Conservation (phyloP, 2,797 vertebrate genomes). For the Enteromius unitaeniatus region DNA sequence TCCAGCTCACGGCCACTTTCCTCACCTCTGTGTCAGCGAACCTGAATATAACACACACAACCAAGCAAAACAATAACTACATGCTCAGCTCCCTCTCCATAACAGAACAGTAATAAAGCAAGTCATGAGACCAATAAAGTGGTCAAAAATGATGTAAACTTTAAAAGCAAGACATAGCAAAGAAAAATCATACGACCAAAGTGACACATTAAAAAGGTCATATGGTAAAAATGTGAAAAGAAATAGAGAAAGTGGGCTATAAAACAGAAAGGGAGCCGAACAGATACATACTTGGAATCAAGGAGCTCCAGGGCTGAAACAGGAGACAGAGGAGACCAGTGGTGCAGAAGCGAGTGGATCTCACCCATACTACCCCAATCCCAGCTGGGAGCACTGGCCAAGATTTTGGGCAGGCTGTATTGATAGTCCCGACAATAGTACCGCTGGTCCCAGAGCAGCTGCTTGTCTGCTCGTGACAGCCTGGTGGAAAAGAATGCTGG, state of each 20-base stretch:
- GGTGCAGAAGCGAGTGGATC: constrained; percentile 88
- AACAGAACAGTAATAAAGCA: constrained; percentile 11
- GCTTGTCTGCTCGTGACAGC: constrained; percentile 89
- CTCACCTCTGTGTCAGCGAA: constrained; percentile 95
- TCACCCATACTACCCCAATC: constrained; percentile 90
- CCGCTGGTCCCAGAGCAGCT: constrained; percentile 93
- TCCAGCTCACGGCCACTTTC: constrained; percentile 88
- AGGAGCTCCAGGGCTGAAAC: constrained; percentile 92
- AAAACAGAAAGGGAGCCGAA: not conserved
- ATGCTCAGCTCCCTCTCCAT: not conserved
- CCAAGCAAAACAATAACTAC: constrained; percentile 1
- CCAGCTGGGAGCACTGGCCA: constrained; percentile 93
- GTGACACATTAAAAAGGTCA: constrained; percentile 32
- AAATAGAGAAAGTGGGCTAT: not conserved
- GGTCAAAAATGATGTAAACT: not conserved
- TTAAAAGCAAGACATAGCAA: not conserved
- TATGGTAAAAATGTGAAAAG: not conserved
- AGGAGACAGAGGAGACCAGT: constrained; percentile 87
- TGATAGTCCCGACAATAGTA: constrained; percentile 83
- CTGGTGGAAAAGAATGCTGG: constrained; percentile 71
- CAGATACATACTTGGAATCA: constrained; percentile 85
- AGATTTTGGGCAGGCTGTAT: constrained; percentile 89
- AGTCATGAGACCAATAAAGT: constrained; percentile 32
- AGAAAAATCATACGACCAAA: not conserved
- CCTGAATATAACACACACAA: constrained; percentile 69